A percentile compares a stretch with the other conserved stretches of the same genome.
Evolutionary conservation across 2,113 vertebrate genomes (phyloP).

Genomic region (Craseonycteris thonglongyai): DNA sequence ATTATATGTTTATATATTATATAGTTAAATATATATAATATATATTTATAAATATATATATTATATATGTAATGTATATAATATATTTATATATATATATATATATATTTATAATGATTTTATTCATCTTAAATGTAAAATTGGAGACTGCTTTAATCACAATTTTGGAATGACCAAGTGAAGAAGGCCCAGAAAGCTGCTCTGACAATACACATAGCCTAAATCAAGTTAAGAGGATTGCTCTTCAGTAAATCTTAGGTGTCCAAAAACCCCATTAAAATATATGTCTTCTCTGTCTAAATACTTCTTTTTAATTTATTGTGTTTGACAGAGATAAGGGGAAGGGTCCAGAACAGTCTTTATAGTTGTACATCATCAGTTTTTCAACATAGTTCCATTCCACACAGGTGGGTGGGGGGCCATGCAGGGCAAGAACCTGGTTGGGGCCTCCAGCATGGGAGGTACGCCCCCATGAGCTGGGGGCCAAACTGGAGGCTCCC

Average conservation of each 20-base stretch:
- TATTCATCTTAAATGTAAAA: slow-evolving; percentile 7
- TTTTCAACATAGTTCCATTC: too few relatives aligned
- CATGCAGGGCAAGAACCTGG: too few relatives aligned
- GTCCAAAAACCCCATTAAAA: not conserved
- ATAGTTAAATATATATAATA: not conserved
- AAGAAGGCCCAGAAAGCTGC: not conserved
- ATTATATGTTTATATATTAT: not conserved
- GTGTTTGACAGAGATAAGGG: too few relatives aligned
- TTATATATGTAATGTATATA: not conserved
- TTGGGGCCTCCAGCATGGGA: too few relatives aligned
- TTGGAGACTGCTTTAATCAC: not conserved
- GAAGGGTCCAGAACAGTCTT: too few relatives aligned
- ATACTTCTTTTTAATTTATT: too few relatives aligned
- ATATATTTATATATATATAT: not conserved
- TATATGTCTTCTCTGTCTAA: not conserved
- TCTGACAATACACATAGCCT: not conserved
- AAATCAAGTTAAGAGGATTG: not conserved
- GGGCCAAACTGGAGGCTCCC: too few relatives aligned
- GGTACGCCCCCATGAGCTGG: too few relatives aligned
- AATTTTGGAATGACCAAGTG: not conserved
- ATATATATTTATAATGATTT: not conserved
- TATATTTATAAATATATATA: not conserved
- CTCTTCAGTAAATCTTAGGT: not conserved
- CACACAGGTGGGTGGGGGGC: too few relatives aligned
- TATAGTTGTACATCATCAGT: too few relatives aligned